Evolutionary conservation across 2,888 invertebrate genomes (phyloP).

Genomic region (Eristalis tenax): DNA sequence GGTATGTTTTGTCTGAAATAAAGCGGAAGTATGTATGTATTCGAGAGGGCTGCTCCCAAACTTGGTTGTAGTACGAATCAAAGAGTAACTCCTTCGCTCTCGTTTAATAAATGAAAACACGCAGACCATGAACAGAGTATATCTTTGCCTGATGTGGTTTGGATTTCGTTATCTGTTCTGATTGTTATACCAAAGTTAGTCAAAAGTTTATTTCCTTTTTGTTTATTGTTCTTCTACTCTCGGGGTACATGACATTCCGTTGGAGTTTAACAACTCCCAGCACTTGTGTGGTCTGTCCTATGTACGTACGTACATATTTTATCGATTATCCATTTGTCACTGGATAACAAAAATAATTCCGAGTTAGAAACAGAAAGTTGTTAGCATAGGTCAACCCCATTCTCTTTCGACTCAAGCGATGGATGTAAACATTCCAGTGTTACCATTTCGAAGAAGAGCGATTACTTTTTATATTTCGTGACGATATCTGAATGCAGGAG

Average conservation of each 20-base stretch:
- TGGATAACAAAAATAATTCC: slow-evolving; percentile 68
- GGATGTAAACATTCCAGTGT: background rate
- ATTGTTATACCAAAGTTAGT: slow-evolving; percentile 54
- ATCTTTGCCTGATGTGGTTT: slow-evolving; percentile 35
- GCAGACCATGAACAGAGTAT: slow-evolving; percentile 10
- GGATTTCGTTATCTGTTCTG: slow-evolving; percentile 49
- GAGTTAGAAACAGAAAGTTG: background rate
- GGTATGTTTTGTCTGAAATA: background rate
- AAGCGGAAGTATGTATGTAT: background rate
- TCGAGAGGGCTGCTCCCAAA: background rate
- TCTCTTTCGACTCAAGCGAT: background rate
- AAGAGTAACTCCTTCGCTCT: background rate
- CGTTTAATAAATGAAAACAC: background rate
- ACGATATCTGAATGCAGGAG: no score
- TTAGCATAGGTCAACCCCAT: background rate
- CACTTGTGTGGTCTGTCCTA: slow-evolving; percentile 7
- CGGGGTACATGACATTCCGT: background rate
- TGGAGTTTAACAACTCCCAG: slow-evolving; percentile 6
- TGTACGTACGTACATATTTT: slow-evolving; percentile 12
- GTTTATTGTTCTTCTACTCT: slow-evolving; percentile 2
- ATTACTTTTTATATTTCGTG: no score
- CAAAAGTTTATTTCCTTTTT: slow-evolving; percentile 27
- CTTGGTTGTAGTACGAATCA: background rate
- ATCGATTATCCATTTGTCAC: slow-evolving; percentile 72
- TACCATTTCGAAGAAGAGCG: no score